A percentile compares a stretch with the other conserved stretches of the same genome.
phyloP scores from a whole-genome alignment of 1,140 invertebrate species.

The Aphaenogaster ashmeadi region DNA sequence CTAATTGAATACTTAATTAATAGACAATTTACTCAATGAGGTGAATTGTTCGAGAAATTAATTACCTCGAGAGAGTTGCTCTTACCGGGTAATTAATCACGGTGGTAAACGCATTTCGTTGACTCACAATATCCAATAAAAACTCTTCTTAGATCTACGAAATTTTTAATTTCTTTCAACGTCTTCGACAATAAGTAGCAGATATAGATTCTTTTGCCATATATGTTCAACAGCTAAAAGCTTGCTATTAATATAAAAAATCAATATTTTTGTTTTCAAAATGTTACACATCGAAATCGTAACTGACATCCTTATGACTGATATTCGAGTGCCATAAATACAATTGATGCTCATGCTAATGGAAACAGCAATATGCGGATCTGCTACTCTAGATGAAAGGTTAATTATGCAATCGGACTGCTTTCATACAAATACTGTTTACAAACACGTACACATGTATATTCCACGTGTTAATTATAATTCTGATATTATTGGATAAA shows the following conservation, averaged over 20 bases:
- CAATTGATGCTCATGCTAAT: slow-evolving; percentile 33
- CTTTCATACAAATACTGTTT: slow-evolving; percentile 24
- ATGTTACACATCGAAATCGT: not conserved
- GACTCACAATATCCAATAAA: not conserved
- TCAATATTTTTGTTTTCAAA: not conserved
- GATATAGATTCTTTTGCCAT: not conserved
- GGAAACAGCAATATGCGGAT: slow-evolving; percentile 10
- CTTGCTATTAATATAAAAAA: not conserved
- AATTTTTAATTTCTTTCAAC: slow-evolving; percentile 3
- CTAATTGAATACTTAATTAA: slow-evolving; percentile 55
- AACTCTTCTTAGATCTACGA: too few relatives aligned
- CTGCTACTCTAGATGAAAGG: slow-evolving; percentile 34
- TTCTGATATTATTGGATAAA: slow-evolving; percentile 46
- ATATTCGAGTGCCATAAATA: not conserved
- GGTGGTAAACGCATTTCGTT: not conserved
- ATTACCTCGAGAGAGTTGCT: slow-evolving; percentile 30
- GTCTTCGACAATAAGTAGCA: not conserved
- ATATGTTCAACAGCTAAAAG: not conserved
- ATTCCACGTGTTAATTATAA: slow-evolving; percentile 32
- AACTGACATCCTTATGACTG: slow-evolving; percentile 1
- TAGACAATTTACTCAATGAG: slow-evolving; percentile 54
- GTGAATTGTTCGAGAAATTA: slow-evolving; percentile 40
- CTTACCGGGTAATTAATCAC: slow-evolving; percentile 28
- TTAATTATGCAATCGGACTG: slow-evolving; percentile 53
- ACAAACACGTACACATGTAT: not conserved